Evolutionary conservation across 2,888 invertebrate species (phyloP).

Genomic region (Ornithoptera priamus): DNA sequence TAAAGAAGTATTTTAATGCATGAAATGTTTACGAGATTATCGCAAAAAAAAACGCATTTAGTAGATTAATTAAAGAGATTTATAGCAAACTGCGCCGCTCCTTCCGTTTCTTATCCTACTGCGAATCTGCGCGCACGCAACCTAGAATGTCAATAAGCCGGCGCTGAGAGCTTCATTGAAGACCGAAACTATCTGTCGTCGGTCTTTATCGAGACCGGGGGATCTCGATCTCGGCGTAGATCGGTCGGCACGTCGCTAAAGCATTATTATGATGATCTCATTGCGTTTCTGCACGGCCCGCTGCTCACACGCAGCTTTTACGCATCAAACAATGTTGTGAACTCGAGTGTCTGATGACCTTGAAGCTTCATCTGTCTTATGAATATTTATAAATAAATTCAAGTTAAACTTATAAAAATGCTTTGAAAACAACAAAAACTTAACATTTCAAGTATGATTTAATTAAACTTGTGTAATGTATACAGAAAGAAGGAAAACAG

Average conservation of each 20-base stretch:
- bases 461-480: no score
- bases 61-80: no score
- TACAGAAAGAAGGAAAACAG: no score
- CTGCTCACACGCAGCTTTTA: slow-evolving; percentile 32
- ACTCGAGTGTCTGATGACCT: neutral
- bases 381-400: no score
- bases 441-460: no score
- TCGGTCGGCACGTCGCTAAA: slow-evolving; percentile 59
- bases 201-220: slow-evolving; percentile 37
- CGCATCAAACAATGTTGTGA: neutral
- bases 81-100: neutral
- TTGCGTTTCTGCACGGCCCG: slow-evolving; percentile 72
- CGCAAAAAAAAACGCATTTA: no score
- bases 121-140: neutral
- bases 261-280: slow-evolving; percentile 63
- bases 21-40: no score
- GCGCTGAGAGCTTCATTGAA: slow-evolving; percentile 33
- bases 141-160: slow-evolving; percentile 26
- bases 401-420: no score
- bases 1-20: no score
- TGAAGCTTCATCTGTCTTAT: no score
- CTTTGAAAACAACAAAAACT: no score
- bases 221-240: slow-evolving; percentile 39
- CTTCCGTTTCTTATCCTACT: neutral
- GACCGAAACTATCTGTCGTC: slow-evolving; percentile 42